Conservation (phyloP, 2,113 vertebrate species). For the human region GRCh38 chr20:47912501-47913000, state of each 20-base stretch:
- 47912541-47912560: neutral
- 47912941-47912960: neutral
- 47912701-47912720: neutral
- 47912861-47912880: neutral
- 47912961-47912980: too few relatives aligned
- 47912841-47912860: neutral
- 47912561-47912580: neutral
- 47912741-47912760: neutral
- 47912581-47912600: neutral
- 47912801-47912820: neutral
- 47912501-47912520: neutral
- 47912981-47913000: rapidly evolving
- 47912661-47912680: neutral
- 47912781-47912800: neutral
- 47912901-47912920: neutral
- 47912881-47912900: neutral
- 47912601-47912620: neutral
- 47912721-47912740: neutral
- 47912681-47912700: neutral
- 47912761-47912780: neutral
- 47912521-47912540: neutral
- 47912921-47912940: neutral
- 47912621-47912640: neutral
- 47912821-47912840: neutral
- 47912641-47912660: neutral